A percentile compares a stretch with the other conserved stretches of the same genome.
Conservation (phyloP, 2,113 vertebrate genomes). For the Henicopernis longicauda region DNA sequence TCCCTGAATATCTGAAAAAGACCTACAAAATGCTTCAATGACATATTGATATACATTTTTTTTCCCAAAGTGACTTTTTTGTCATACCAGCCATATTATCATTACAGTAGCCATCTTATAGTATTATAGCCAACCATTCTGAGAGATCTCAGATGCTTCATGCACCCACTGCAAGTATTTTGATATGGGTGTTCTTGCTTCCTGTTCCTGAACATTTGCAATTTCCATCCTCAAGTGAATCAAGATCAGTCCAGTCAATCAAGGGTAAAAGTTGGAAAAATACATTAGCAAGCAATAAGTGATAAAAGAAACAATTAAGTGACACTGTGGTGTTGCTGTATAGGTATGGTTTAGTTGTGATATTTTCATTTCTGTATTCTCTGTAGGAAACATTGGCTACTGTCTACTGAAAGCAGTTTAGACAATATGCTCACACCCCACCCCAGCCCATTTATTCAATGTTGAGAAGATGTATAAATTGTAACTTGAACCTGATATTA, state of each 20-base stretch:
- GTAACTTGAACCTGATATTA: neutral
- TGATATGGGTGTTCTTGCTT: neutral
- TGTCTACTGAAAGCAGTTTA: neutral
- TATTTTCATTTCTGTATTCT: neutral
- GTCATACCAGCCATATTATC: neutral
- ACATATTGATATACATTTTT: neutral
- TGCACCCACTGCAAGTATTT: neutral
- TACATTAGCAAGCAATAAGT: neutral
- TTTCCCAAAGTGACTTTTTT: neutral
- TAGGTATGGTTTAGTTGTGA: neutral
- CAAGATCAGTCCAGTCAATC: neutral
- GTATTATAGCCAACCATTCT: neutral
- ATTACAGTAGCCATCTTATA: neutral
- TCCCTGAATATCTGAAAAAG: neutral
- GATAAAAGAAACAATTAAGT: neutral
- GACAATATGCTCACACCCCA: neutral
- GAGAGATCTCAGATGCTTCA: neutral
- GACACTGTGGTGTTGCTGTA: neutral
- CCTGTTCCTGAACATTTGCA: neutral
- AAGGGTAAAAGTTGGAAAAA: neutral
- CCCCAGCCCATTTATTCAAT: neutral
- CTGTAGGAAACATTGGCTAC: neutral
- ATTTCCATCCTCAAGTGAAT: neutral
- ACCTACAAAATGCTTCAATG: neutral
- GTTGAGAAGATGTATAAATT: neutral